These are phyloP conservation scores for Platichthys flesus DNA, from an alignment of 2,113 vertebrate species.

Conservation along the genomic window DNA sequence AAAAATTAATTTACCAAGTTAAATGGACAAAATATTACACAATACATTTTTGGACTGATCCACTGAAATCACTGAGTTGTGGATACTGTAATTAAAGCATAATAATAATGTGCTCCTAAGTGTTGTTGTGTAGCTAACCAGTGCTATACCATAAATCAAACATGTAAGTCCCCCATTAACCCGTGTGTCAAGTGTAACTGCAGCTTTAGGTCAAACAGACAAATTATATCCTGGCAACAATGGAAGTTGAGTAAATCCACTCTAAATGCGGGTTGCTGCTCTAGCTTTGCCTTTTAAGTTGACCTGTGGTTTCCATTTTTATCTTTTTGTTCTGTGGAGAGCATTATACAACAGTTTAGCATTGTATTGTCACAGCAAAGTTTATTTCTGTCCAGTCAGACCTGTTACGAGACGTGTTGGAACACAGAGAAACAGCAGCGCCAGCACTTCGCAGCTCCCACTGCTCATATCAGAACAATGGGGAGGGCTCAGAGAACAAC, in stretches of 20 bases:
- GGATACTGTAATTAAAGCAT: background rate
- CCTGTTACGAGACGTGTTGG: conserved; percentile 9
- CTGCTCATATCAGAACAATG: conserved; percentile 15
- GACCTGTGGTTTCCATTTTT: background rate
- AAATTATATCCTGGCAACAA: background rate
- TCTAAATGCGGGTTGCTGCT: background rate
- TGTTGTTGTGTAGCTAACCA: background rate
- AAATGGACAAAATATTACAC: too few relatives aligned
- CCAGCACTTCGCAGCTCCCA: background rate
- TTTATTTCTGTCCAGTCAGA: background rate
- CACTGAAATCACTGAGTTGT: background rate
- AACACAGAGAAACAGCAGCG: background rate
- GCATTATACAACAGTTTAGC: background rate
- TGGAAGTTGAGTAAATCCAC: background rate
- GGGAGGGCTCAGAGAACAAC: conserved; percentile 18
- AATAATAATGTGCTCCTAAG: background rate
- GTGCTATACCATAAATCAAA: background rate
- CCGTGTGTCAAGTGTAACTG: background rate
- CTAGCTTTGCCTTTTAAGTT: background rate
- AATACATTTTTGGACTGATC: too few relatives aligned
- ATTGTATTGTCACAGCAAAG: background rate
- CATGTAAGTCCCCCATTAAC: background rate
- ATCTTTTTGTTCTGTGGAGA: background rate
- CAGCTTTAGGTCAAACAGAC: background rate
- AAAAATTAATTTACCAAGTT: too few relatives aligned